Evolutionary conservation across 2,113 vertebrate genomes (phyloP).

Genomic region (Vireo altiloquus): DNA sequence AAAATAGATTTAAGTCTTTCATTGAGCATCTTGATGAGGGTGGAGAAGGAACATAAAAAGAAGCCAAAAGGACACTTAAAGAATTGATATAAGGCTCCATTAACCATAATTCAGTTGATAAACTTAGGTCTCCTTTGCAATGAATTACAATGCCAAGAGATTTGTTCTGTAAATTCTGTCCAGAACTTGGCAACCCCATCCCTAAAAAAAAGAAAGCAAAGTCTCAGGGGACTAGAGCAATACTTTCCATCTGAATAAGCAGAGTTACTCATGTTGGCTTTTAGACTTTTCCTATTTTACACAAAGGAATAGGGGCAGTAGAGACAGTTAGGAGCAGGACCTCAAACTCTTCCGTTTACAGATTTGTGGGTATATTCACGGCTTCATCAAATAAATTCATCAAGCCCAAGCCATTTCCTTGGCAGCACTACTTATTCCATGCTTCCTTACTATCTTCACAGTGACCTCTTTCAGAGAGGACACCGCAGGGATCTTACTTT

Average conservation of each 20-base stretch:
- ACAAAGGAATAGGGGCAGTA: not conserved
- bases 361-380: not conserved
- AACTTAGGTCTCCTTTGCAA: conserved; percentile 28
- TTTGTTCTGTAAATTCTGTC: conserved; percentile 47
- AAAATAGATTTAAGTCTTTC: conserved; percentile 57
- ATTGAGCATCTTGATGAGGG: not conserved
- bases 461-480: not conserved
- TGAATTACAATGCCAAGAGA: conserved; percentile 44
- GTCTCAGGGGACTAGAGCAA: not conserved
- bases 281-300: not conserved
- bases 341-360: not conserved
- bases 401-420: not conserved
- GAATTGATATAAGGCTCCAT: not conserved
- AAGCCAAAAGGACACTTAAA: not conserved
- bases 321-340: not conserved
- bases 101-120: conserved; percentile 37
- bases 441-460: not conserved
- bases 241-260: conserved; percentile 44
- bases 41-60: not conserved
- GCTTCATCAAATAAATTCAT: not conserved
- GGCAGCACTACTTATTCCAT: not conserved
- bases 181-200: conserved; percentile 39
- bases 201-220: not conserved
- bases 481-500: not conserved
- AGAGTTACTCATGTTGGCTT: not conserved